Evolutionary conservation across 53 echinoderm and acorn worm species (phyloP), one percentile per base, ranked within the genome.

Genomic region (Actinopyga echinites): DNA sequence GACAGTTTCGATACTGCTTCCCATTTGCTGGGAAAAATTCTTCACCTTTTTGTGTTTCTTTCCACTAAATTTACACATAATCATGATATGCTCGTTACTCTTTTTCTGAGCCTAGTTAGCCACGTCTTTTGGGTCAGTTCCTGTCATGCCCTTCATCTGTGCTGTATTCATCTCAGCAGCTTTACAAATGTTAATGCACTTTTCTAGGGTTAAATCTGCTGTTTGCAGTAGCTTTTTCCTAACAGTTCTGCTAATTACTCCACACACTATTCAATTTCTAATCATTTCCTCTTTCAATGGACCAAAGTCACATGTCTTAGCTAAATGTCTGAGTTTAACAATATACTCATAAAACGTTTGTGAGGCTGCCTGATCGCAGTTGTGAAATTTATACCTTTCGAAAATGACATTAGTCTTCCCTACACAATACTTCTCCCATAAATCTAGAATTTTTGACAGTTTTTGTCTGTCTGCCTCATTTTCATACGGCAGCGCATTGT

Each of bases 401-500:
- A 64, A 82, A 6, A 57, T 65, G 24, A 82, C 64, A 40, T 82
- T 82, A n/a, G 83, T 64, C 40, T 28, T 36, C 0, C 83, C 65
- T 34, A 64, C 21, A 42, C 64, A 82, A 65, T 65, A 65, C 9
- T 56, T 75, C 26, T 75, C 83, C 90, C 90, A 90, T 55, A 82
- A 63, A 44, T 86, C 64, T 31, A 86, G 30, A 26, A 86, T 90
- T 21, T 37, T 56, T 74, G 28, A 21, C 67, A 25, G 37, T 20
- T 86, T 60, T 32, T 90, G 82, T 34, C 45, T 86, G 20, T 90
- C 90, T 30, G 40, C 83, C 34, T 86, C 79, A 65, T 62, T 25
- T 64, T 82, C 80, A 63, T 80, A 91, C 1, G 91, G 78, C 36
- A 91, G 58, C 4, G 84, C 80, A 69, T 79, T 80, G 55, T 80